Base-by-base conservation (phyloP, 2,888 invertebrate genomes). In the Hirtodrosophila trivittata region DNA sequence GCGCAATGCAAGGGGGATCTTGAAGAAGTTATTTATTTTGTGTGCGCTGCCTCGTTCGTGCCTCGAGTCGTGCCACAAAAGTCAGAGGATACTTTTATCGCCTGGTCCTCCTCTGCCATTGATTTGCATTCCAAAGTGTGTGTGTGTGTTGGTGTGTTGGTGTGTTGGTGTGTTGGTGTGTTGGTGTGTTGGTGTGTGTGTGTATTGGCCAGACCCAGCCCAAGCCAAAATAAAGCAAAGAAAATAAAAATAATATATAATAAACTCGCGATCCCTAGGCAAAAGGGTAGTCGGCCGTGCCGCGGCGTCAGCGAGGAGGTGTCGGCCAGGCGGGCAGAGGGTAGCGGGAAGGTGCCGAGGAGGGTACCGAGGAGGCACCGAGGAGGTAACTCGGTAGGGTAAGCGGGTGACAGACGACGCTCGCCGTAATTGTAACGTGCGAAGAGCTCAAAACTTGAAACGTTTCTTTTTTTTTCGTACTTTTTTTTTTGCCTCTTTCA, bases 61-160 rank as follows among this genome's bases (percentile, higher is more conserved):
- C 54, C 72, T 41, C 28, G 5, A 28, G 28, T 28, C 28, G 28
- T 18, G 75, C 66, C 60, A 47, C 69, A 43, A 63, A 52, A 67
- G 67, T 71, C 72, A 66, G 81, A 82, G 81, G 81, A 82, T 82
- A 86, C 82, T 83, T 82, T 82, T 83, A 86, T 80, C 66, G 83
- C 80, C 76, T 60, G 58, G 41, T 55, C 62, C 69, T 26, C 43
- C 51, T n/a, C 18, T 35, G 46, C 52, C 71, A 69, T 73, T 83
- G 86, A 87, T 87, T 88, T 87, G 88, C 87, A 88, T 88, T 88
- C 87, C 87, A 80, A 81, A 75, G 86, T 85, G 88, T 84, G 66
- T 81, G 57, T 28, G 28, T 28, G 28, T 28, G 25, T 25, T 3
- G 54, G 30, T 43, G 30, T 26, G 38, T 28, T 30, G 38, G 38